Evolutionary conservation across 2,888 invertebrate species (phyloP).

Genomic region (Cerastoderma edule): DNA sequence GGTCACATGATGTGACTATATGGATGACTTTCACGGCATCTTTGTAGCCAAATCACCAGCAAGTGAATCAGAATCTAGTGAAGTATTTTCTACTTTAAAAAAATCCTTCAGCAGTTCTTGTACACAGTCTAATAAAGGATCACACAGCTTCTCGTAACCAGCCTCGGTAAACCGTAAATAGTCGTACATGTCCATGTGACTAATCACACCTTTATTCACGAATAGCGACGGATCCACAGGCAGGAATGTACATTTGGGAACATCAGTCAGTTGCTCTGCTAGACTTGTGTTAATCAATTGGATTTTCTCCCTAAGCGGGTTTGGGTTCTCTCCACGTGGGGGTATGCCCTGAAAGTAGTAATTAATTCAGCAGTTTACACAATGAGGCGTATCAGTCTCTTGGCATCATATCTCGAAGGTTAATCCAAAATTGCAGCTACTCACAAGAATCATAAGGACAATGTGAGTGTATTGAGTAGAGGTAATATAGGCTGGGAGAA

Average conservation of each 20-base stretch:
- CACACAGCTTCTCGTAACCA: conserved; percentile 89
- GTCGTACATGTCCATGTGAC: conserved; percentile 96
- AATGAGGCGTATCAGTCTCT: background rate
- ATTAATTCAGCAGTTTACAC: background rate
- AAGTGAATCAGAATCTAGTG: conserved; percentile 57
- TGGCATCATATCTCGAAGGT: background rate
- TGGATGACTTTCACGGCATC: conserved; percentile 54
- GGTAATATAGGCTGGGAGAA: no score
- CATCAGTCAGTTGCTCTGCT: conserved; percentile 87
- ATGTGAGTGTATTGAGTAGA: no score
- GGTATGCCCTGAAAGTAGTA: conserved; percentile 89
- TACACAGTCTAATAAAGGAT: conserved; percentile 81
- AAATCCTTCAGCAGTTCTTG: conserved; percentile 76
- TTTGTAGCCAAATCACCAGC: conserved; percentile 57
- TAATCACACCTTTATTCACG: conserved; percentile 87
- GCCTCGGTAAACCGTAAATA: conserved; percentile 93
- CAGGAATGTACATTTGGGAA: conserved; percentile 89
- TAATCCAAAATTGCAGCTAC: no score
- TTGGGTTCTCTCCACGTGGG: conserved; percentile 94
- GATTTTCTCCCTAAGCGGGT: conserved; percentile 91
- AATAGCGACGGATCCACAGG: conserved; percentile 89
- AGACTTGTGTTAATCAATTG: conserved; percentile 90
- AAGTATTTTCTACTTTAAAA: conserved; percentile 78
- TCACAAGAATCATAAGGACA: no score
- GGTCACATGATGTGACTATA: no score